These are phyloP conservation scores for Geopemphigus sp. DNA, from an alignment of 1,140 invertebrate genomes.

Conservation along the genomic window DNA sequence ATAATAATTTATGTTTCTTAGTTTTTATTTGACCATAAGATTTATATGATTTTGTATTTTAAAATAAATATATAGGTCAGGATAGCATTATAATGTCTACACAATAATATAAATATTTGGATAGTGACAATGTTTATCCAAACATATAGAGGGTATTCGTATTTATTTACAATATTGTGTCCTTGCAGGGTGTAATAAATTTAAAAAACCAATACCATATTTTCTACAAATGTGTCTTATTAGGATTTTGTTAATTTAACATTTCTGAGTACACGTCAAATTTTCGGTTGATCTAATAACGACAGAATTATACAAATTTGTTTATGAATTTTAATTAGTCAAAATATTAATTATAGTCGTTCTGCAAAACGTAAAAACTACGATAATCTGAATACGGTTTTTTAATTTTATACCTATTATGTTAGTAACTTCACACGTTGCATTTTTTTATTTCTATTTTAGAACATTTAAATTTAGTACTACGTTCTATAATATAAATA, in stretches of 20 bases:
- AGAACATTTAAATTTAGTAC: too few relatives aligned
- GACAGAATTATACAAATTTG: not conserved
- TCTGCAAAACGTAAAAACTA: too few relatives aligned
- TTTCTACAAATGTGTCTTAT: not conserved
- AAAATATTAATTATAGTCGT: too few relatives aligned
- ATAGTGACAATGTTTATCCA: not conserved
- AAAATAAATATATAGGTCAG: not conserved
- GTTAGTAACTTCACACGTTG: too few relatives aligned
- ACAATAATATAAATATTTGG: constrained; percentile 2
- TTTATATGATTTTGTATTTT: too few relatives aligned
- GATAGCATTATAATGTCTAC: not conserved
- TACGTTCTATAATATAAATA: too few relatives aligned
- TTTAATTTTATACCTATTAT: too few relatives aligned
- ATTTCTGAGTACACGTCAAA: not conserved
- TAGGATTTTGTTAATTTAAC: not conserved
- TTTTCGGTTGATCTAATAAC: not conserved
- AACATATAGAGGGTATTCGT: constrained; percentile 1
- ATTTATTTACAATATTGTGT: constrained; percentile 11
- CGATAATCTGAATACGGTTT: too few relatives aligned
- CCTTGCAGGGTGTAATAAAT: too few relatives aligned
- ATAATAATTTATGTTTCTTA: too few relatives aligned
- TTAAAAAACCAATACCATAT: not conserved
- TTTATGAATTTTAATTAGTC: not conserved
- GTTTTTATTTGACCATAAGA: too few relatives aligned
- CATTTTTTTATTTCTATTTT: too few relatives aligned